phyloP scores from a whole-genome alignment of 2,113 vertebrate genomes.

The Orthonyx spaldingii region DNA sequence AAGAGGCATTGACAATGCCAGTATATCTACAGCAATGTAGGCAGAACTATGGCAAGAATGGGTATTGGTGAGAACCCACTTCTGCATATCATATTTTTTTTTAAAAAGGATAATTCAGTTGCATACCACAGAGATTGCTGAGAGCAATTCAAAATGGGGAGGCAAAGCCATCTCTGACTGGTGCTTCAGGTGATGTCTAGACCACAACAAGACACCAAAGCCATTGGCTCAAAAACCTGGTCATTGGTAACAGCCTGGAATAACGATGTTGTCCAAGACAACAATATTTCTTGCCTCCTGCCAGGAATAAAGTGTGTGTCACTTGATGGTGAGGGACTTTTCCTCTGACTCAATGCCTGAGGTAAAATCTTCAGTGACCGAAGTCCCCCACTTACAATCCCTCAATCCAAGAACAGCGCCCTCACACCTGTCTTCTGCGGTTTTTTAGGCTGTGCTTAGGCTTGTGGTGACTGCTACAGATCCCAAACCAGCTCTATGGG shows the following conservation, averaged over 20 bases:
- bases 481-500: background rate
- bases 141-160: background rate
- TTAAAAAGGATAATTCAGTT: background rate
- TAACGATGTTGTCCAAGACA: background rate
- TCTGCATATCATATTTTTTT: background rate
- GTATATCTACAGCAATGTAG: background rate
- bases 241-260: background rate
- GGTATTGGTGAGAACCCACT: background rate
- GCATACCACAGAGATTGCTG: background rate
- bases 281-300: background rate
- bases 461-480: background rate
- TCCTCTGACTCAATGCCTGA: slow-evolving; percentile 28
- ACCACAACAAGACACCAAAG: background rate
- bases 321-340: slow-evolving; percentile 2
- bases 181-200: slow-evolving; percentile 21
- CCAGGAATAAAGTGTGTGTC: slow-evolving; percentile 29
- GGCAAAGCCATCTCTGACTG: background rate
- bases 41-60: background rate
- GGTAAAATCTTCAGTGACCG: background rate
- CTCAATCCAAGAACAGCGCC: background rate
- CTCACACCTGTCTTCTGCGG: background rate
- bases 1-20: background rate
- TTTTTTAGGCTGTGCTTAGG: background rate
- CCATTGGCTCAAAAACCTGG: background rate
- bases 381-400: background rate